Evolutionary conservation across 2,113 vertebrate genomes (phyloP), one percentile per base, ranked within the genome.

Genomic region (Oreochromis aureus): DNA sequence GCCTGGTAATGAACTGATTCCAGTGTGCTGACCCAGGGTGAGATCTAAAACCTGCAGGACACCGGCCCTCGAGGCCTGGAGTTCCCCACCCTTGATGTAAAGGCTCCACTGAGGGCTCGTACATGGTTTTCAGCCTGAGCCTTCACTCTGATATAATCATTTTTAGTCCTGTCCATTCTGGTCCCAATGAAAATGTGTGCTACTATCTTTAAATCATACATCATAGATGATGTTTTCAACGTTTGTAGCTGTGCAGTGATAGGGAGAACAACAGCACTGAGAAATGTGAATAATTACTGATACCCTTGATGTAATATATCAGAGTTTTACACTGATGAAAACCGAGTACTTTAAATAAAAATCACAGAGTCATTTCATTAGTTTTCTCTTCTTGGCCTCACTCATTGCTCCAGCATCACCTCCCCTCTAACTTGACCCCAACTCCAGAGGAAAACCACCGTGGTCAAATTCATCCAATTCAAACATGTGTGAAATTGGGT

Each of bases 401-500:
- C 13, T 5, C 16, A 10, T 18, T 32, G 7, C 58, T 32, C 22
- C 36, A 44, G 36, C 59, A 56, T 58, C 41, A 13, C 24, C 59
- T 22, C 85, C 79, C 53, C 34, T 59, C 79, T 87, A 63, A 54
- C 48, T 32, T 11, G 3, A 44, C 27, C 10, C 58, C n/a, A 10
- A 36, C 83, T 46, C 1, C 6, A 88, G 63, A 30, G 46, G 41
- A 24, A 30, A 61, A 39, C 27, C 15, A 32, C 51, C 12, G 71
- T 66, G 63, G 76, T 88, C 79, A 48, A 84, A 91, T 87, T 80
- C 58, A 81, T 79, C 59, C 87, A 36, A 85, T 76, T 89, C 80
- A 91, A 91, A 91, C 15, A 80, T 51, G 91, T 93, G 93, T 91
- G 93, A 94, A 95, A 95, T 94, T 91, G 89, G 80, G 80, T 89